Evolutionary conservation across 2,113 vertebrate species (phyloP).

Genomic region (Urocitellus parryii): DNA sequence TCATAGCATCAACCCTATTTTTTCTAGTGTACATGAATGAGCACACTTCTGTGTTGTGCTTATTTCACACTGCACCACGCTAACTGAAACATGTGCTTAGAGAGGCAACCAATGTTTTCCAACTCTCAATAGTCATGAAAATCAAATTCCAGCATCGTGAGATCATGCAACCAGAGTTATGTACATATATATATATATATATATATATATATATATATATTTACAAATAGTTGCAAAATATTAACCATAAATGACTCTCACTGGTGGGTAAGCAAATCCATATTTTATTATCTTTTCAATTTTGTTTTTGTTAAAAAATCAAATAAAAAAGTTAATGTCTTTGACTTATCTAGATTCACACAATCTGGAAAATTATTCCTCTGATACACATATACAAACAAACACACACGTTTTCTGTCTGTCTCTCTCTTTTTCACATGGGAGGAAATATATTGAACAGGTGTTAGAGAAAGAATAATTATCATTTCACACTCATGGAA

Average conservation of each 20-base stretch:
- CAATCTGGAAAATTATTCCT: not conserved
- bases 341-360: not conserved
- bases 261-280: not conserved
- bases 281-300: not conserved
- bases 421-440: not conserved
- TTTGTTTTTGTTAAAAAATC: not conserved
- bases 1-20: not conserved
- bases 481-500: not conserved
- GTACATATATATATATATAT: too few species aligned
- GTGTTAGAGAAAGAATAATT: not conserved
- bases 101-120: not conserved
- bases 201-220: too few species aligned
- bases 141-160: not conserved
- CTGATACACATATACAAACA: too few species aligned
- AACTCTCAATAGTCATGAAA: not conserved
- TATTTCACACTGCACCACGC: not conserved
- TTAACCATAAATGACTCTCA: not conserved
- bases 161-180: not conserved
- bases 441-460: not conserved
- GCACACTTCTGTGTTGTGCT: not conserved
- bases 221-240: not conserved
- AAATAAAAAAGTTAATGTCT: too few species aligned
- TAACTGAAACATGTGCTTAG: not conserved
- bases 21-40: not conserved
- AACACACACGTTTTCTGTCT: not conserved